A percentile compares a stretch with the other conserved stretches of the same genome.
Conservation (phyloP, 2,797 vertebrate species). For the Setipinna tenuifilis region DNA sequence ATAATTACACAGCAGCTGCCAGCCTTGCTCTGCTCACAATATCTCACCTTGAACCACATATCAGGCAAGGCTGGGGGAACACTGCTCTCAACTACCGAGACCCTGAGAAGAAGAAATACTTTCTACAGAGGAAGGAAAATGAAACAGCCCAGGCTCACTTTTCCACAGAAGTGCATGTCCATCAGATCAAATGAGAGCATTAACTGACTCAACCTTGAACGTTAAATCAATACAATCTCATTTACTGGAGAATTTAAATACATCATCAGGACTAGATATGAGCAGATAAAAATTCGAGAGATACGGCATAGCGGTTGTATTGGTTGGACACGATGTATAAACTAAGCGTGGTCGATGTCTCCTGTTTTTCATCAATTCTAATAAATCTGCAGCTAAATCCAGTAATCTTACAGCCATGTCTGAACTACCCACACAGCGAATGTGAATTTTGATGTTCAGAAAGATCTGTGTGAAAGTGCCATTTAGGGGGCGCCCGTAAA, state of each 20-base stretch:
- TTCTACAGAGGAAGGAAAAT: not conserved
- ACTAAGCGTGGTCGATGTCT: not conserved
- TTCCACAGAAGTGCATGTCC: not conserved
- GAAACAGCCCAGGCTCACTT: constrained; percentile 11
- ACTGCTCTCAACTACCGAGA: constrained; percentile 28
- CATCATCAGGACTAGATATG: not conserved
- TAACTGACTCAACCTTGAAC: constrained; percentile 3
- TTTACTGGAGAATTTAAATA: not conserved
- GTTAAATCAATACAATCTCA: constrained; percentile 9
- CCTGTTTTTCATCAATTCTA: constrained; percentile 15
- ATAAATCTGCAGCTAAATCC: not conserved
- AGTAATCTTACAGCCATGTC: constrained; percentile 3
- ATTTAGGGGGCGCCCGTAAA: not conserved
- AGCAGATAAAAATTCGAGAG: not conserved
- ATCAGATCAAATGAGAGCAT: not conserved
- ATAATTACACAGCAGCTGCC: constrained; percentile 58
- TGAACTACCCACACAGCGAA: not conserved
- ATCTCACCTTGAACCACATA: constrained; percentile 38
- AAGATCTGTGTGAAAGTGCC: constrained; percentile 14
- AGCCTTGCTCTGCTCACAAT: constrained; percentile 37
- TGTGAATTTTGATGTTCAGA: constrained; percentile 28
- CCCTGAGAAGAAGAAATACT: constrained; percentile 21
- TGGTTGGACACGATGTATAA: not conserved
- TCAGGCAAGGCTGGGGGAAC: constrained; percentile 24
- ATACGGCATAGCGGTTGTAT: not conserved